phyloP scores from a whole-genome alignment of 2,888 invertebrate genomes.

The Aspidapion aeneum region DNA sequence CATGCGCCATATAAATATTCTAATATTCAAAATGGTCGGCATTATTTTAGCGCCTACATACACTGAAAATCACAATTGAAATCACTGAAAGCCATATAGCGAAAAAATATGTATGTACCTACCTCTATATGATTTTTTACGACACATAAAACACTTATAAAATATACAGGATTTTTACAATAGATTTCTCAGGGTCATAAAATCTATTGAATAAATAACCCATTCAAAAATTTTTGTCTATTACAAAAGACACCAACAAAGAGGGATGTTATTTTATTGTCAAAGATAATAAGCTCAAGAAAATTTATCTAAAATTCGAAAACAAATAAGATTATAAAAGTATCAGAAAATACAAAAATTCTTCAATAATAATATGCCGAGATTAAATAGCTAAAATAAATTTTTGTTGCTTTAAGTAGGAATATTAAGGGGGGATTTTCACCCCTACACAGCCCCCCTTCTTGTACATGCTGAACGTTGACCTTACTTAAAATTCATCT shows the following conservation, averaged over 20 bases:
- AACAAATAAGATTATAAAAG: too few relatives aligned
- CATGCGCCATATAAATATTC: constrained; percentile 16
- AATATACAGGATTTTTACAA: not conserved
- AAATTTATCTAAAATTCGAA: too few relatives aligned
- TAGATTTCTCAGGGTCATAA: not conserved
- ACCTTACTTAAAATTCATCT: too few relatives aligned
- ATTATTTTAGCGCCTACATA: not conserved
- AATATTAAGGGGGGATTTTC: too few relatives aligned
- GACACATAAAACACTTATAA: not conserved
- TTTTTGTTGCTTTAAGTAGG: too few relatives aligned
- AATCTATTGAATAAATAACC: not conserved
- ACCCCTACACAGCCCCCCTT: too few relatives aligned
- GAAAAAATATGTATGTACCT: not conserved
- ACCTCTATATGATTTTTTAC: not conserved
- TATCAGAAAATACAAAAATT: too few relatives aligned
- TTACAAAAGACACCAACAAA: not conserved
- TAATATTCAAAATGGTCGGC: not conserved
- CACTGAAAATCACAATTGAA: not conserved
- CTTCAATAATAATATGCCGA: too few relatives aligned
- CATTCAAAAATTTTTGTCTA: not conserved
- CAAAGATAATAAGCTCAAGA: too few relatives aligned
- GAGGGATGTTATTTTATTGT: not conserved
- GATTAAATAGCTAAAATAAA: too few relatives aligned
- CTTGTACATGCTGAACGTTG: too few relatives aligned
- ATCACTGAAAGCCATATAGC: not conserved